Percentiles rank a stretch among this genome's conserved stretches.
These are phyloP conservation scores for Drosophila mayri DNA, from an alignment of 1,140 invertebrate species.

Conservation along the genomic window DNA sequence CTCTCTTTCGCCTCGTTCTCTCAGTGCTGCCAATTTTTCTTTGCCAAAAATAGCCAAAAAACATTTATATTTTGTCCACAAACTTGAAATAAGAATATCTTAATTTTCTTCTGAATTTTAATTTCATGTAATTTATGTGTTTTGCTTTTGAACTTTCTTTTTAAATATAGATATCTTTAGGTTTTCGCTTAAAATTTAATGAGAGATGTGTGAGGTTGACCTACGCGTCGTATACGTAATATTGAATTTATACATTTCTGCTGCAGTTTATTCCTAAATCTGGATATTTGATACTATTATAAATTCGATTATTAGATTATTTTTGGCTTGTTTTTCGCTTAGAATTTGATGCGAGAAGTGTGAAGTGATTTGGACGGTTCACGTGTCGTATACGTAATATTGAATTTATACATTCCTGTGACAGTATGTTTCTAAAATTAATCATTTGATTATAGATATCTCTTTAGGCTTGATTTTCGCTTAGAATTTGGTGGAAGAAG, in stretches of 20 bases:
- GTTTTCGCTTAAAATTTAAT: too few species aligned
- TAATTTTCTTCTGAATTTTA: too few species aligned
- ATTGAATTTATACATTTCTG: background rate
- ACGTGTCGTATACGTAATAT: constrained; percentile 2
- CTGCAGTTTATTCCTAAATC: too few species aligned
- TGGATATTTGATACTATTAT: too few species aligned
- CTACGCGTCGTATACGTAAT: constrained; percentile 2
- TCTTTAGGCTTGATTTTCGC: background rate
- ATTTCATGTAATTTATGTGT: background rate
- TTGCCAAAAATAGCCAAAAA: background rate
- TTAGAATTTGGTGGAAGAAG: background rate
- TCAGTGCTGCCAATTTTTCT: constrained; percentile 2
- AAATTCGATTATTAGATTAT: background rate
- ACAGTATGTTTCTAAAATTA: too few species aligned
- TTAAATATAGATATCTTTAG: background rate
- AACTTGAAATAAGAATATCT: background rate
- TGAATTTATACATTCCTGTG: background rate
- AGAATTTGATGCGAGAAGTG: background rate
- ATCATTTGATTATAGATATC: background rate
- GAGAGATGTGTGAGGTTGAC: background rate
- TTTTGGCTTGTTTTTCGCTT: too few species aligned
- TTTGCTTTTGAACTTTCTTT: background rate
- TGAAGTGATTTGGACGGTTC: too few species aligned
- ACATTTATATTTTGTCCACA: background rate
- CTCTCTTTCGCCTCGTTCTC: constrained; percentile 11